phyloP scores from a whole-genome alignment of 2,113 vertebrate species.

The Lutjanus erythropterus region DNA sequence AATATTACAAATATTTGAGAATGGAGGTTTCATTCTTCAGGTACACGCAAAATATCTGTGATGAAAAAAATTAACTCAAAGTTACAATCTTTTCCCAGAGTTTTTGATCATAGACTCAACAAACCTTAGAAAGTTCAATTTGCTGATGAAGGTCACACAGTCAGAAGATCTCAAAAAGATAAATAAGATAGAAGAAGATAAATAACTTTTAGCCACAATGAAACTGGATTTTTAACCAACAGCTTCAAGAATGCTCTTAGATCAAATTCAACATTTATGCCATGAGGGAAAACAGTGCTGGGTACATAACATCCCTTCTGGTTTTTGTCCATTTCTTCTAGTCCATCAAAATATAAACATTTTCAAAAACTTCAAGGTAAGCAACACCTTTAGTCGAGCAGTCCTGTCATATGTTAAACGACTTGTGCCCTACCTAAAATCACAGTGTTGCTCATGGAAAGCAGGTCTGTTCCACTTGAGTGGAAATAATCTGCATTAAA shows the following conservation, averaged over 20 bases:
- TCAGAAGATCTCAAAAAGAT: neutral
- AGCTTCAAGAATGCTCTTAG: neutral
- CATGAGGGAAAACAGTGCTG: neutral
- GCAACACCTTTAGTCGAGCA: neutral
- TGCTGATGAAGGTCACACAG: neutral
- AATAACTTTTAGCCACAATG: neutral
- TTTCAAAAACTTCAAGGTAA: neutral
- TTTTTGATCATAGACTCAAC: neutral
- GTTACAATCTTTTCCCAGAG: neutral
- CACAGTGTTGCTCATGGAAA: neutral
- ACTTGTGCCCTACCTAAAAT: neutral
- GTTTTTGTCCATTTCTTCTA: neutral
- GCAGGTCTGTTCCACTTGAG: neutral
- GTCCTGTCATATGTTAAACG: neutral
- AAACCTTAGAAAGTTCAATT: neutral
- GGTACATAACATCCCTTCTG: neutral
- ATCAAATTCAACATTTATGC: neutral
- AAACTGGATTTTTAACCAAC: neutral
- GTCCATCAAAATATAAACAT: neutral
- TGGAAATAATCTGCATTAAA: neutral
- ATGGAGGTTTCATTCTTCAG: neutral
- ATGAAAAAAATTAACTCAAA: too few species aligned
- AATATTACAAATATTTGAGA: neutral
- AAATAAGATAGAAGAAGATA: too few species aligned
- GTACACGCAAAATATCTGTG: too few species aligned